Evolutionary conservation across 2,888 invertebrate species (phyloP).

Genomic region (Caenorhabditis sp.): DNA sequence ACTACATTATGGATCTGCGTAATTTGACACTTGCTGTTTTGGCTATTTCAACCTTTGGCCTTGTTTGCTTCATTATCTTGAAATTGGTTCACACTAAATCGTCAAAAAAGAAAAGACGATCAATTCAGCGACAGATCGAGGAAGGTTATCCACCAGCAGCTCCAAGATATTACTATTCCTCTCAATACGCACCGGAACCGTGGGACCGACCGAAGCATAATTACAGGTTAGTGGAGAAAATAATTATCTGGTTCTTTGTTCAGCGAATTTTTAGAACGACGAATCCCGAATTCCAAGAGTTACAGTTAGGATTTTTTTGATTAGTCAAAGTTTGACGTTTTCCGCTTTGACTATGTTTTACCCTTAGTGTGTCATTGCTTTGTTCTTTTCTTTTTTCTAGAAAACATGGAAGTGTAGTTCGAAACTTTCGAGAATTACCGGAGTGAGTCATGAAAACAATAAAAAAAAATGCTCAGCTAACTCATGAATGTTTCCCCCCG

Average conservation of each 20-base stretch:
- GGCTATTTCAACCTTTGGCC: slow-evolving; percentile 48
- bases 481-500: not conserved
- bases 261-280: not conserved
- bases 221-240: slow-evolving; percentile 31
- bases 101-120: slow-evolving; percentile 33
- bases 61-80: slow-evolving; percentile 46
- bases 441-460: not conserved
- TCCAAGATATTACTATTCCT: slow-evolving; percentile 55
- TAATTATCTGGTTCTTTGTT: not conserved
- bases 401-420: not conserved
- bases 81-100: slow-evolving; percentile 45
- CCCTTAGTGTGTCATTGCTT: not conserved
- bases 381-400: not conserved
- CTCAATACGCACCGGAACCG: slow-evolving; percentile 56
- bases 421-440: not conserved
- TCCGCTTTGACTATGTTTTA: not conserved
- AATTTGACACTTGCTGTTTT: slow-evolving; percentile 58
- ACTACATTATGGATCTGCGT: slow-evolving; percentile 63
- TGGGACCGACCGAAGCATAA: slow-evolving; percentile 59
- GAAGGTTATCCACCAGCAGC: slow-evolving; percentile 48
- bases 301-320: not conserved
- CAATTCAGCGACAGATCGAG: slow-evolving; percentile 42
- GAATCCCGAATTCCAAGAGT: not conserved
- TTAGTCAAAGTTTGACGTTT: not conserved
- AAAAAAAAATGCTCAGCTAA: not conserved